These are phyloP conservation scores for Upupa epops DNA, from an alignment of 2,113 vertebrate species.

Conservation along the genomic window DNA sequence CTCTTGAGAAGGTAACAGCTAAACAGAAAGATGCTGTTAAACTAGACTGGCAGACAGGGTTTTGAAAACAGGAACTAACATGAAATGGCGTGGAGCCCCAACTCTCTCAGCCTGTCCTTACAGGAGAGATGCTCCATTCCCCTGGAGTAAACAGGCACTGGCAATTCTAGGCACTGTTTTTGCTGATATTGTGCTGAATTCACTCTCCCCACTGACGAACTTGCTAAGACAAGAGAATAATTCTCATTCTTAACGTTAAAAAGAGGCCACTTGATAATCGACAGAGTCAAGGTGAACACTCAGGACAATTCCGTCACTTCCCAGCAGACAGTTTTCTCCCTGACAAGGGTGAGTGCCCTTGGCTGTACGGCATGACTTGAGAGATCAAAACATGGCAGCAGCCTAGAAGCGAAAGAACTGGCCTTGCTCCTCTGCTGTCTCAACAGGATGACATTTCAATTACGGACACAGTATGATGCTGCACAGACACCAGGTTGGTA, in stretches of 20 bases:
- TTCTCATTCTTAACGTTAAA: neutral
- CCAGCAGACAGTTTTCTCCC: neutral
- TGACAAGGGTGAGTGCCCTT: neutral
- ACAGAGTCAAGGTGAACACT: neutral
- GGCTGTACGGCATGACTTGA: neutral
- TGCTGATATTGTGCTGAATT: neutral
- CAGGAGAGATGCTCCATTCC: no score
- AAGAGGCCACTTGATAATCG: neutral
- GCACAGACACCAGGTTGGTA: slow-evolving; percentile 44
- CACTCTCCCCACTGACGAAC: neutral
- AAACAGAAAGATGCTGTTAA: neutral
- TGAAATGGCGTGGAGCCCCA: neutral
- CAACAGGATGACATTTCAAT: slow-evolving; percentile 34
- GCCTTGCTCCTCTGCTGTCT: neutral
- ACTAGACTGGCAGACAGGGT: neutral
- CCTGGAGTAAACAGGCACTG: neutral
- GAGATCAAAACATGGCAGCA: neutral
- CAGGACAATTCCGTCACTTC: neutral
- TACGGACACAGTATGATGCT: neutral
- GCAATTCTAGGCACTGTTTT: neutral
- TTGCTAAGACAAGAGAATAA: neutral
- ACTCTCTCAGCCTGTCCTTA: no score
- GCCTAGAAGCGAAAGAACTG: neutral
- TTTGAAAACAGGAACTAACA: neutral
- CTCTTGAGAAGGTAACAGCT: neutral